Base-by-base conservation (phyloP, 2,888 invertebrate species). In the Machimus rusticus region DNA sequence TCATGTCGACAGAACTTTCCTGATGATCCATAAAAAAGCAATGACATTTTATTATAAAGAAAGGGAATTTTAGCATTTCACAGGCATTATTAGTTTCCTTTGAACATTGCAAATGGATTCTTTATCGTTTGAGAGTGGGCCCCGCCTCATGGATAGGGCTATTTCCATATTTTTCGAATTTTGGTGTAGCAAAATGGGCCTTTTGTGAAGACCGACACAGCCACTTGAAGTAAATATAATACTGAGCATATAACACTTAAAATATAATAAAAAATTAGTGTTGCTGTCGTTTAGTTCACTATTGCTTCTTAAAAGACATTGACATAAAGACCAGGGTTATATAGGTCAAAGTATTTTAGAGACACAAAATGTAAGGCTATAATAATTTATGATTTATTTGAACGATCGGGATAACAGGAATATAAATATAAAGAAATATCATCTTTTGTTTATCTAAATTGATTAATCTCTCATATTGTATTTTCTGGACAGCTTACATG, bases 1-100 rank as follows among this genome's bases (percentile, higher is more conserved):
- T 84, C 82, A 84, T 84, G 82, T 84, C 82, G 57, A 66, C 82
- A 37, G 82, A 84, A 84, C 66, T 37, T 84, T 66, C 39, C 6
- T 84, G 82, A 84, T 84, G 37, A 84, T 57, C 57, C 66, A 57
- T 66, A 84, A 79, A 79, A 79, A 79, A 79, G 79, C 79, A 79
- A 46, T 79, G 79, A 79, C 51, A 79, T 79, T 79, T 79, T 51
- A 66, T 78, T 79, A 28, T 55, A 31, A 14, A 79, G 51, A 51
- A 79, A 79, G 51, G n/a, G 28, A 66, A 66, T 66, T 79, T 79
- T 79, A 79, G 6, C 46, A 79, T 79, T 79, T 51, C 79, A 51
- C n/a, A 79, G 79, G 79, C 79, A 55, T 51, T 79, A 79, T 79
- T 79, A 79, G 79, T 28, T 79, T 28, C 31, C 79, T 79, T 79